Percentiles rank a stretch among this genome's conserved stretches.
These are phyloP conservation scores for Pogonus chalceus DNA, from an alignment of 1,140 invertebrate species.

Conservation along the genomic window DNA sequence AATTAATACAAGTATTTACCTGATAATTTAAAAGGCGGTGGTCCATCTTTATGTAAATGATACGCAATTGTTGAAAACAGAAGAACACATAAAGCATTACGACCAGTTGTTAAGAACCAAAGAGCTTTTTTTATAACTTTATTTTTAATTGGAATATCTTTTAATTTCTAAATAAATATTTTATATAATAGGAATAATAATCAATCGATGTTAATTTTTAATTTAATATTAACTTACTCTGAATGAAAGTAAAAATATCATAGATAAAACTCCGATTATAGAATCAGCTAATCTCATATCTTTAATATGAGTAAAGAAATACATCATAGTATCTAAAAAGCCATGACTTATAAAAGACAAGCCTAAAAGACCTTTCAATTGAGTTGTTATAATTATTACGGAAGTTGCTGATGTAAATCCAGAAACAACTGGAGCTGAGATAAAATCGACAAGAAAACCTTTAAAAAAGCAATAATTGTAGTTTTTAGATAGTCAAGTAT, in stretches of 20 bases:
- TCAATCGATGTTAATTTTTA: background rate
- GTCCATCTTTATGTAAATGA: conserved; percentile 29
- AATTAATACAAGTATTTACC: conserved; percentile 28
- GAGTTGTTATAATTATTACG: conserved; percentile 80
- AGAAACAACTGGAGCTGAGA: conserved; percentile 82
- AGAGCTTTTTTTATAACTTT: conserved; percentile 42
- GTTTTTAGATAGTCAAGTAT: background rate
- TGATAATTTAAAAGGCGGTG: conserved; percentile 43
- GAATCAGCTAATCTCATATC: conserved; percentile 48
- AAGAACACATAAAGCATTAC: conserved; percentile 71
- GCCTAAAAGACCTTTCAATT: conserved; percentile 76
- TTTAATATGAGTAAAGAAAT: conserved; percentile 47
- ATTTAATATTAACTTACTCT: conserved; percentile 42
- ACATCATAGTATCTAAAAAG: conserved; percentile 45
- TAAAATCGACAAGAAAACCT: conserved; percentile 91
- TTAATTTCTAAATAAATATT: conserved; percentile 48
- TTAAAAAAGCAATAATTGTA: conserved; percentile 17
- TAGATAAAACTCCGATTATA: conserved; percentile 51
- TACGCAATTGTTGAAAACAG: conserved; percentile 53
- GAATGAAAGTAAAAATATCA: conserved; percentile 51
- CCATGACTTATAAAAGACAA: conserved; percentile 52
- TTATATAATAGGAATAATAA: conserved; percentile 13
- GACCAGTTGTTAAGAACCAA: conserved; percentile 63
- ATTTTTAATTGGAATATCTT: conserved; percentile 44
- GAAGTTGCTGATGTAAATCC: conserved; percentile 90